These are phyloP conservation scores for Megaleporinus macrocephalus DNA, from an alignment of 2,113 vertebrate species.

Conservation along the genomic window DNA sequence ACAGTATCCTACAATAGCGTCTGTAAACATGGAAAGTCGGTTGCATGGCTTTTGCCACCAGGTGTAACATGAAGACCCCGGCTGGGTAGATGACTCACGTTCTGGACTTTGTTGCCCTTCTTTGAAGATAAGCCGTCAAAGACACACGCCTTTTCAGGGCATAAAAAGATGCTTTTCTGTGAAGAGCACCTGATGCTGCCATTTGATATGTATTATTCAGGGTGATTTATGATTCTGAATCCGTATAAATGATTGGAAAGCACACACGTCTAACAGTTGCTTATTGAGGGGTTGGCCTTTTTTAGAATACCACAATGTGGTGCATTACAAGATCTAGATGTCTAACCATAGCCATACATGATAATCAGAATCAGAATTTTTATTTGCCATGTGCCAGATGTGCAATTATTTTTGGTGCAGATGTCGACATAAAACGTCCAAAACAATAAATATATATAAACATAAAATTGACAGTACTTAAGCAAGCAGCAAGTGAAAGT, in stretches of 20 bases:
- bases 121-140: constrained; percentile 11
- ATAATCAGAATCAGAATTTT: too few species aligned
- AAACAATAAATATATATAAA: too few species aligned
- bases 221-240: neutral
- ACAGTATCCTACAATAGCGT: constrained; percentile 7
- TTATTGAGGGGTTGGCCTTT: neutral
- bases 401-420: too few species aligned
- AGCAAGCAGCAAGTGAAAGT: too few species aligned
- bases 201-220: neutral
- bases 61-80: constrained; percentile 18
- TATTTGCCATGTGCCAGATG: too few species aligned
- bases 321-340: neutral
- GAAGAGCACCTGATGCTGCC: neutral
- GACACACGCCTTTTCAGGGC: too few species aligned
- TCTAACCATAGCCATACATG: neutral
- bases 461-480: too few species aligned
- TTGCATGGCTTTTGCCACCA: constrained; percentile 14
- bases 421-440: too few species aligned
- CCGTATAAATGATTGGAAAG: neutral
- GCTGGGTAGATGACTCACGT: neutral
- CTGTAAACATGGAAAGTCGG: neutral
- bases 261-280: too few species aligned
- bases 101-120: neutral
- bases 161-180: constrained; percentile 11
- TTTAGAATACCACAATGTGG: neutral